Base-by-base conservation (phyloP, 2,113 vertebrate genomes). In the Oryzias javanicus region DNA sequence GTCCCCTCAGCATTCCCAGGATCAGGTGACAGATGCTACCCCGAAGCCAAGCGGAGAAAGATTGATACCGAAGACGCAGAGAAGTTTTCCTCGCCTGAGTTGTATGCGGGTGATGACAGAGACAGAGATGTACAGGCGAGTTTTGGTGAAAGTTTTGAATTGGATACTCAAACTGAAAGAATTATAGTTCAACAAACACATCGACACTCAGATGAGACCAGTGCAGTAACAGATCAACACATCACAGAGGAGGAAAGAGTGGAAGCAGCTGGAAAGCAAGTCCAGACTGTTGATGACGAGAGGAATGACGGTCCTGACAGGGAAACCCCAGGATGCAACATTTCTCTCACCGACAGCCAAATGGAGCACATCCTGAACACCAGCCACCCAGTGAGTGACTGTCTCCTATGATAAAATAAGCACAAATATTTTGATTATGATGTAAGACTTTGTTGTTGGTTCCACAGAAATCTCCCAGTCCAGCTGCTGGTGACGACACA, bases 131-230 rank as follows among this genome's bases (percentile, higher is more conserved):
- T 27, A 59, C 49, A 29, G 17, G 74, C 65, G 59, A 83, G 88
- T 55, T 97, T 97, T 81, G 93, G 94, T 57, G 93, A 97, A 60
- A 98, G 95, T 80, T 95, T 99, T 67, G 93, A 92, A 81, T 76
- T 98, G 67, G 96, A 98, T 86, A 95, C 94, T 68, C 96, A 96
- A 73, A 96, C 93, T 5, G 95, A 98, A 60, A 92, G 88, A 84
- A 90, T 98, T 56, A 90, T 98, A 60, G 88, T 92, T 66, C 93
- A 95, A 49, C 85, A 88, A 27, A 64, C 55, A 1, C 41, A 22
- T 7, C 22, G 44, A 24, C n/a, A 17, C 18, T 14, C 29, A 46
- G 59, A 52, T 8, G 48, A 19, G 12, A 55, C 17, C 13, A 42
- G 35, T 7, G 25, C 0, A 58, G 48, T 25, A 6, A 14, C 1